Percentiles rank a stretch among this genome's conserved stretches.
phyloP scores from a whole-genome alignment of 2,888 invertebrate genomes.

The Willowsia nigromaculata region DNA sequence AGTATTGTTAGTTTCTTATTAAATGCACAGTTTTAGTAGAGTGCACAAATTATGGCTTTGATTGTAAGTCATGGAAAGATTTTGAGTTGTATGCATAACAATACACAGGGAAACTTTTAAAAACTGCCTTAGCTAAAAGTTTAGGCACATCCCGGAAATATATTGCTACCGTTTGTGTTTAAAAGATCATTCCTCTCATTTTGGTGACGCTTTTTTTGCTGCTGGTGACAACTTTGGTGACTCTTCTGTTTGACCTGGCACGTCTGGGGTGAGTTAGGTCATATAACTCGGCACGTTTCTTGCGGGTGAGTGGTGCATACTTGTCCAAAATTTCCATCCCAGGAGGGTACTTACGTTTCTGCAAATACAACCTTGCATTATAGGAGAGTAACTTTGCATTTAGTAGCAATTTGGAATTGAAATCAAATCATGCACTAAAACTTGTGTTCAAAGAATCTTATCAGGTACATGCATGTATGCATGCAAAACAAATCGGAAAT shows the following conservation, averaged over 20 bases:
- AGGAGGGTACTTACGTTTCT: constrained; percentile 87
- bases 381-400: not conserved
- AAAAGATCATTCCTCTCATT: constrained; percentile 71
- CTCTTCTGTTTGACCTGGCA: constrained; percentile 46
- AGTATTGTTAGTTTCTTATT: constrained; percentile 18
- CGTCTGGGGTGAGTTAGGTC: constrained; percentile 62
- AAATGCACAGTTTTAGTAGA: not conserved
- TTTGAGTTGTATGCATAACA: not conserved
- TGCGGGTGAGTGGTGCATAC: constrained; percentile 75
- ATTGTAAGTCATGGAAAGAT: not conserved
- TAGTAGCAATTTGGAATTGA: not conserved
- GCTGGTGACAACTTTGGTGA: constrained; percentile 60
- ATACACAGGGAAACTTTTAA: too few relatives aligned
- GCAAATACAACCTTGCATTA: constrained; percentile 78
- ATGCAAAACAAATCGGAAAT: constrained; percentile 37
- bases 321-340: constrained; percentile 82
- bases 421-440: not conserved
- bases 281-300: constrained; percentile 75
- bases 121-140: too few relatives aligned
- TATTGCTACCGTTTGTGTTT: too few relatives aligned
- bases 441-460: not conserved
- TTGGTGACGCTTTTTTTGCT: constrained; percentile 55
- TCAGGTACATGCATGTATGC: not conserved
- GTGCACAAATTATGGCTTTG: not conserved
- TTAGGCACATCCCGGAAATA: too few relatives aligned